These are phyloP conservation scores for Nipponacmea schrenckii DNA, from an alignment of 2,888 invertebrate genomes.

Conservation along the genomic window DNA sequence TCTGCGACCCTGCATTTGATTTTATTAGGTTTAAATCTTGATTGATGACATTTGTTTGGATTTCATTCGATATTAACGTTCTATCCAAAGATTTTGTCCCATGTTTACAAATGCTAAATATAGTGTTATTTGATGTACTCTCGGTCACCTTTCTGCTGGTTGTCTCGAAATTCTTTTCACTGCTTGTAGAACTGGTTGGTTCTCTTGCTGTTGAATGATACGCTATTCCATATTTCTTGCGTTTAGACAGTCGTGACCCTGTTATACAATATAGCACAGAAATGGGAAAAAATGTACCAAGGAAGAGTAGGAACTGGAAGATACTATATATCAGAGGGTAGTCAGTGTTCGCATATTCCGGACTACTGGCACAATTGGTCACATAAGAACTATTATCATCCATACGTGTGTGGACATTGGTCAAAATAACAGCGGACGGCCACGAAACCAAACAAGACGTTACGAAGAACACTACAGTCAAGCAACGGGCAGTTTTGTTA, in stretches of 20 bases:
- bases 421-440: not conserved
- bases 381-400: not conserved
- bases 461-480: not conserved
- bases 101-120: too few species aligned
- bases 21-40: too few species aligned
- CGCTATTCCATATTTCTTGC: slow-evolving; percentile 5
- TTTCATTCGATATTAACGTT: too few species aligned
- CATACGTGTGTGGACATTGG: not conserved
- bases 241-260: not conserved
- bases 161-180: too few species aligned
- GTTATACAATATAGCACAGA: not conserved
- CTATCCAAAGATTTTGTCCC: too few species aligned
- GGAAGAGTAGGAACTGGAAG: not conserved
- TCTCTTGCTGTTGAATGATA: too few species aligned
- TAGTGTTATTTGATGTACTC: too few species aligned
- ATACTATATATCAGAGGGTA: not conserved
- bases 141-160: too few species aligned
- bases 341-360: not conserved
- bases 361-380: not conserved
- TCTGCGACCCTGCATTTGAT: too few species aligned
- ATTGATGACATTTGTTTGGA: too few species aligned
- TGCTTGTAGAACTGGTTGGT: too few species aligned
- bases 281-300: not conserved
- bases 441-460: not conserved
- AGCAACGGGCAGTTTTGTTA: not conserved